Base-by-base conservation (phyloP, 64 coral and sea anemone genomes). In the Stichodactyla helianthus region DNA sequence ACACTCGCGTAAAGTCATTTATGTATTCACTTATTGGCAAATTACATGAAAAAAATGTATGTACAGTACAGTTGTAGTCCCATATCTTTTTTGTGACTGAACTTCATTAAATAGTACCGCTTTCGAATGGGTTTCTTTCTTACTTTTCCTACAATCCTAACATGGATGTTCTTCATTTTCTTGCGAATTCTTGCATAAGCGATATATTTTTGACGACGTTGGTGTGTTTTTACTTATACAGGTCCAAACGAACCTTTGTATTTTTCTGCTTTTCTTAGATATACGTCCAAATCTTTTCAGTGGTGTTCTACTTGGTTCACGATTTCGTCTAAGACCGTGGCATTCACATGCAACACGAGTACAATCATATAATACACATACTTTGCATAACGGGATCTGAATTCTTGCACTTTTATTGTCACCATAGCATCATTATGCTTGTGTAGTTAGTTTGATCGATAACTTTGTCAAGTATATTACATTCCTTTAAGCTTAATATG, bases 341-440 rank as follows among this genome's bases (percentile, higher is more conserved):
- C 58, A 89, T 59, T 89, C 59, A 82, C 87, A 61, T 35, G 64
- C 20, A 64, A 89, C 78, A 89, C 54, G 87, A 44, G 76, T 89
- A 82, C 78, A 89, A 65, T 89, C 82, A 81, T 28, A 89, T 28
- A 89, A 80, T 82, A 82, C 50, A 89, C 22, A 89, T 81, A 89
- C 35, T 89, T 89, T 19, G 87, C 26, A 89, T 82, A 52, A 64
- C 87, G 53, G 63, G 87, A 89, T 89, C 87, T 89, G 51, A 79
- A 89, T 59, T 79, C 31, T 82, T 89, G 87, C 53, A 89, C 77
- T 58, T 89, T 89, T 82, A 89, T 60, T 82, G 17, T 57, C 77
- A 89, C 55, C 16, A 51, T 60, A 89, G 23, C 26, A 89, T 82
- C 31, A 82, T 82, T 31, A 31, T 31, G 28, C 28, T 31, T 0